A percentile compares a stretch with the other conserved stretches of the same genome.
Conservation (phyloP, 2,113 vertebrate genomes). For the Dolichotis patagonum region DNA sequence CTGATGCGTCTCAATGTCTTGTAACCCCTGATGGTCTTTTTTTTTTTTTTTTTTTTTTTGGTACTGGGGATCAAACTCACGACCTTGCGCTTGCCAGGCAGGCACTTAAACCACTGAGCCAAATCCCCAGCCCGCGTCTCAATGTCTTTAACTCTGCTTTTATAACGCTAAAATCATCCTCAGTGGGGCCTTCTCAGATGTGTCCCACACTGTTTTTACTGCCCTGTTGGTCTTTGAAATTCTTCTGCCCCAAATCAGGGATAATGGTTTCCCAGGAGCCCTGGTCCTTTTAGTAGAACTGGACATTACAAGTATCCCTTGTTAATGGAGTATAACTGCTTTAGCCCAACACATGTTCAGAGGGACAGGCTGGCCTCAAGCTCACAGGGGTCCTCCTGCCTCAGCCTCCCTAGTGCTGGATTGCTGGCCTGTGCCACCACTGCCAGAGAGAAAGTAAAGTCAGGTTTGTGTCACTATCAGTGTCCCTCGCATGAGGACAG, state of each 20-base stretch:
- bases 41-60: no score
- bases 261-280: not conserved
- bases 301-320: no score
- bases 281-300: not conserved
- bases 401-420: no score
- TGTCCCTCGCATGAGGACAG: no score
- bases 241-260: not conserved
- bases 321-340: not conserved
- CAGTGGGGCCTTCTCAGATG: not conserved
- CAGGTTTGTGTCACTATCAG: not conserved
- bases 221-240: not conserved
- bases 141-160: not conserved
- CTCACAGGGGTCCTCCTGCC: not conserved
- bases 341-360: not conserved
- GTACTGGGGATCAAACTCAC: no score
- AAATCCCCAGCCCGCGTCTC: no score
- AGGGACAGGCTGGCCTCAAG: not conserved
- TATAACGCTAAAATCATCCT: not conserved
- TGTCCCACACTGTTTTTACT: not conserved
- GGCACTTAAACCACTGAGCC: no score
- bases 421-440: not conserved
- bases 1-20: not conserved
- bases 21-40: no score
- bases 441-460: not conserved
- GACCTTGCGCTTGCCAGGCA: no score